Base-by-base conservation (phyloP, 2,888 invertebrate genomes). In the Salticus scenicus region DNA sequence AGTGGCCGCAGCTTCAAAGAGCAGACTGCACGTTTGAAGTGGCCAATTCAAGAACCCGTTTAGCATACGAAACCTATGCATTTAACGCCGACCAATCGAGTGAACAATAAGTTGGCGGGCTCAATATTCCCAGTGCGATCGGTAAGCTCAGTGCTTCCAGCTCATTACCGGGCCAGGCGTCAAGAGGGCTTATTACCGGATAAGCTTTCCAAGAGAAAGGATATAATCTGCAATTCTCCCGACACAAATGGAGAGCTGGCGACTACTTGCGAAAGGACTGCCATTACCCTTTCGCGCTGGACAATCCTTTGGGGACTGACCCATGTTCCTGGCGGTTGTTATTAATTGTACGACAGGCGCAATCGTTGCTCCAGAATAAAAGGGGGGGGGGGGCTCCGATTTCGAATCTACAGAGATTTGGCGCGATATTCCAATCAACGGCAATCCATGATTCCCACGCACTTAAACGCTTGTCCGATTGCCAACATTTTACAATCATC, bases 221-320 rank as follows among this genome's bases (percentile, higher is more conserved):
- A 72, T 77, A 77, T 84, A 84, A 84, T 84, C 83, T 84, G 83
- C 83, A 84, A 84, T 84, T 83, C 82, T 64, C 76, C 76, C 72
- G 64, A 72, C 82, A 64, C 82, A 83, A 83, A 83, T 84, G 83
- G 83, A 84, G 67, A 77, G 82, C 76, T 80, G 73, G 73, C 72
- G 80, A 77, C 71, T 71, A 69, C 80, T 81, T 70, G 74, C 74
- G 77, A 77, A 77, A 84, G 83, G 77, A 67, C 83, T 77, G 83
- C 77, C 79, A 85, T 85, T 85, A 85, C 78, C 84, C 84, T 74
- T 79, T 85, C 79, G 79, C 78, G 79, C 57, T 57, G 78, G 74
- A 79, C 84, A 74, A 79, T 85, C 84, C 84, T 79, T 85, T 27
- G 30, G 84, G 84, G 84, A 85, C 78, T 74, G 84, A 66, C 71